phyloP scores from a whole-genome alignment of 2,113 vertebrate genomes.

The Laticauda laticaudata region DNA sequence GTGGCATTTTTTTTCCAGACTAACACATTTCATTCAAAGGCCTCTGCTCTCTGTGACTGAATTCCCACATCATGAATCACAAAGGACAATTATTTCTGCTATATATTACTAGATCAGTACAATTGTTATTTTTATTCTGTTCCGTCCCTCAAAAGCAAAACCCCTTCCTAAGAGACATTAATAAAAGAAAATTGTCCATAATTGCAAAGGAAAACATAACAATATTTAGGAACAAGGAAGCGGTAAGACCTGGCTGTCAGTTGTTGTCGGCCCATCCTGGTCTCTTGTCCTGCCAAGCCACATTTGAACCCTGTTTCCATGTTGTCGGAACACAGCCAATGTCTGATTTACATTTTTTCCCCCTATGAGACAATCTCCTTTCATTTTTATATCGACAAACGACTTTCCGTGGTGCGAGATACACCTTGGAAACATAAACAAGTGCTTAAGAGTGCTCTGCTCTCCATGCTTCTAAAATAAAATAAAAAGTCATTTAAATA shows the following conservation, averaged over 20 bases:
- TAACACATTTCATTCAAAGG: background rate
- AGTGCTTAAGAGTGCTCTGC: background rate
- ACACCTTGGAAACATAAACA: background rate
- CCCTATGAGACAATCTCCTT: background rate
- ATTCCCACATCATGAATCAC: background rate
- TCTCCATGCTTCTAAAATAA: background rate
- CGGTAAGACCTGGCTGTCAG: background rate
- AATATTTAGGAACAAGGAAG: background rate
- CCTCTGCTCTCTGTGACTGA: background rate
- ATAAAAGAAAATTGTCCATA: background rate
- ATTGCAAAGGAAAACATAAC: background rate
- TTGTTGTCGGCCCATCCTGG: background rate
- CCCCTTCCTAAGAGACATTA: background rate
- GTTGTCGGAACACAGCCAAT: background rate
- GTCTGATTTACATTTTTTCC: background rate
- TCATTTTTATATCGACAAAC: background rate
- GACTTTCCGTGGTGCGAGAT: background rate
- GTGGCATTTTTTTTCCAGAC: background rate
- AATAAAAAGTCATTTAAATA: rapidly evolving
- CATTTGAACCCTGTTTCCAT: background rate
- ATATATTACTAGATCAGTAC: background rate
- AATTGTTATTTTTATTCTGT: background rate
- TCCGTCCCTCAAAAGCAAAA: background rate
- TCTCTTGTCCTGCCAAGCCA: background rate
- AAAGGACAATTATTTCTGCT: background rate